Evolutionary conservation across 92 coral and sea anemone species (phyloP), one percentile per base, ranked within the genome.

Genomic region (Porites rus): DNA sequence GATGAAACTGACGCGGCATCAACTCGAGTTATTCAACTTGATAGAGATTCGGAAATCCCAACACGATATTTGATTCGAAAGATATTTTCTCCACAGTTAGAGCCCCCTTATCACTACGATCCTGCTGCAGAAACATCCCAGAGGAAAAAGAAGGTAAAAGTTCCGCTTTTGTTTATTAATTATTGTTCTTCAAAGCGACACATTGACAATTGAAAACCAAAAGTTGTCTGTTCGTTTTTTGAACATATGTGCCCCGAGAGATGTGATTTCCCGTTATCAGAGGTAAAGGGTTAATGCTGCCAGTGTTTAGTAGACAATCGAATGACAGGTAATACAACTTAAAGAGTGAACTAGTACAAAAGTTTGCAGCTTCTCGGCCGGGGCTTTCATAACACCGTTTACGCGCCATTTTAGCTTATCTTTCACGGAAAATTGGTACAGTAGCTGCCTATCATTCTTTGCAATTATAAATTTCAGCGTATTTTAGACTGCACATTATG

Each of bases 1-100:
- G 98, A 94, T 70, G 94, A 92, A 84, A 90, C 93, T 46, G 98
- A 94, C 83, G 90, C 95, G 16, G 89, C 91, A 52, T 88, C 98
- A 50, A 75, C 85, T 25, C 76, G 87, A 9, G 92, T 94, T 16
- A 81, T 94, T 21, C 81, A 88, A 51, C 86, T 94, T 46, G 98
- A 92, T 66, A 91, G 84, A 59, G 98, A 94, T 78, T 84, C 93
- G 74, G 91, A 89, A 84, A 87, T 94, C 88, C 95, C 94, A 50
- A 71, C 92, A 8, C 92, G 93, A 82, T 94, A 84, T 81, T 76
- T 92, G 68, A 80, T 92, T 88, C 92, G 94, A 83, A 93, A 92
- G 87, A 90, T 89, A 68, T 94, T 94, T 78, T 94, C 97, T 22
- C 97, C 97, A 10, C 97, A 94, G 77, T 83, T 92, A 16, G 95